These are phyloP conservation scores for Corythornis cristatus DNA, from an alignment of 2,113 vertebrate species.

Conservation along the genomic window DNA sequence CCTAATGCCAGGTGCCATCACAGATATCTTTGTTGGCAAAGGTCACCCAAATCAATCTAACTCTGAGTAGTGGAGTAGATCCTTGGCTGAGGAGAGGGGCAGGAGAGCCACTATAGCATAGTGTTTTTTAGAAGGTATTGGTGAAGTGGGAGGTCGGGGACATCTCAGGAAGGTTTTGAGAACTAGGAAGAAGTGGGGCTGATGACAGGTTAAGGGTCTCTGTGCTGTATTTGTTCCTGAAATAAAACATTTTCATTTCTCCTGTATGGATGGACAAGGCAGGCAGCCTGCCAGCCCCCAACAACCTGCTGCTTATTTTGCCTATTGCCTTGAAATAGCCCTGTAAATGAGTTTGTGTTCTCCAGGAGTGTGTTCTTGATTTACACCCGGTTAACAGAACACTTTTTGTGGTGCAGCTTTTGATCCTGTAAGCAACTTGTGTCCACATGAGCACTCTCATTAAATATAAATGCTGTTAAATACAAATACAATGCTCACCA, in stretches of 20 bases:
- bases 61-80: background rate
- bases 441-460: background rate
- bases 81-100: background rate
- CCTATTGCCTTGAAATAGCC: background rate
- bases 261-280: background rate
- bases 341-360: background rate
- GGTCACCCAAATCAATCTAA: background rate
- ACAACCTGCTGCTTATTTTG: background rate
- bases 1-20: background rate
- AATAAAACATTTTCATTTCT: background rate
- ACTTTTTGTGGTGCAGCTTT: background rate
- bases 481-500: background rate
- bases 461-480: background rate
- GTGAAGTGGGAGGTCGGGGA: background rate
- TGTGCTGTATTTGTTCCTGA: background rate
- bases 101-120: background rate
- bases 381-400: background rate
- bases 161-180: background rate
- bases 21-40: fast-evolving
- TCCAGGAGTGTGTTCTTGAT: background rate
- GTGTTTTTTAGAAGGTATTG: background rate
- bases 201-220: background rate
- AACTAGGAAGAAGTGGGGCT: background rate
- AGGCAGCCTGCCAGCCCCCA: background rate
- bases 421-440: background rate